phyloP scores from a whole-genome alignment of 2,888 invertebrate species.

The Hypsopygia costalis region DNA sequence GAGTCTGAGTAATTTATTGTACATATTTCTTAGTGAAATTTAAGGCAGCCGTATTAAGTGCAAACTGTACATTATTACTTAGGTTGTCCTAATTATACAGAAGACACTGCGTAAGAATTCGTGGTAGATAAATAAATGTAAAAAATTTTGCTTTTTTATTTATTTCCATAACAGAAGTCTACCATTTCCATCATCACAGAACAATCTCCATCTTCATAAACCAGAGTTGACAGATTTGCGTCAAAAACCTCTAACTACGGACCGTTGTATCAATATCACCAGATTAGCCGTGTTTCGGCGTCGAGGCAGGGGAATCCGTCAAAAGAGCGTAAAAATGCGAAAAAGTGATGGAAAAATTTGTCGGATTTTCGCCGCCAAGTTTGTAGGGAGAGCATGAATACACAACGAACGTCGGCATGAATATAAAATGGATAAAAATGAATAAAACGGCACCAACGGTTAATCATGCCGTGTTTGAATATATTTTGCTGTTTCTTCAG shows the following conservation, averaged over 20 bases:
- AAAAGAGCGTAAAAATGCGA: slow-evolving; percentile 47
- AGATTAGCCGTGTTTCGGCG: slow-evolving; percentile 55
- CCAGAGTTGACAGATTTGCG: background rate
- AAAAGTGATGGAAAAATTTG: slow-evolving; percentile 22
- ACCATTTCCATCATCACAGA: too few relatives aligned
- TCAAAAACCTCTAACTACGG: background rate
- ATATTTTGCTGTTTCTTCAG: slow-evolving; percentile 31
- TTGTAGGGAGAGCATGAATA: slow-evolving; percentile 60
- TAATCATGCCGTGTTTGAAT: slow-evolving; percentile 61
- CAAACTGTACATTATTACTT: too few relatives aligned
- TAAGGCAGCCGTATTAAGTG: too few relatives aligned
- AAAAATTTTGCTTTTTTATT: too few relatives aligned
- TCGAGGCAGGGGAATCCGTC: slow-evolving; percentile 34
- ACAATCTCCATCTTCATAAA: background rate
- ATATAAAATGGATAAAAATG: slow-evolving; percentile 69
- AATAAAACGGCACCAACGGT: slow-evolving; percentile 43
- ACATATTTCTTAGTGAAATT: too few relatives aligned
- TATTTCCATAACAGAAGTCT: too few relatives aligned
- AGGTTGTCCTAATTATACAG: too few relatives aligned
- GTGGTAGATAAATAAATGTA: too few relatives aligned
- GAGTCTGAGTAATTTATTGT: too few relatives aligned
- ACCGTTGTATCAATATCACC: slow-evolving; percentile 59
- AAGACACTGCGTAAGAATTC: too few relatives aligned
- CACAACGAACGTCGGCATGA: slow-evolving; percentile 55
- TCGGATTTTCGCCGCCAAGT: slow-evolving; percentile 34